Percentiles rank a stretch among this genome's conserved stretches.
These are phyloP conservation scores for Coilia nasus DNA, from an alignment of 2,797 vertebrate species.

Conservation along the genomic window DNA sequence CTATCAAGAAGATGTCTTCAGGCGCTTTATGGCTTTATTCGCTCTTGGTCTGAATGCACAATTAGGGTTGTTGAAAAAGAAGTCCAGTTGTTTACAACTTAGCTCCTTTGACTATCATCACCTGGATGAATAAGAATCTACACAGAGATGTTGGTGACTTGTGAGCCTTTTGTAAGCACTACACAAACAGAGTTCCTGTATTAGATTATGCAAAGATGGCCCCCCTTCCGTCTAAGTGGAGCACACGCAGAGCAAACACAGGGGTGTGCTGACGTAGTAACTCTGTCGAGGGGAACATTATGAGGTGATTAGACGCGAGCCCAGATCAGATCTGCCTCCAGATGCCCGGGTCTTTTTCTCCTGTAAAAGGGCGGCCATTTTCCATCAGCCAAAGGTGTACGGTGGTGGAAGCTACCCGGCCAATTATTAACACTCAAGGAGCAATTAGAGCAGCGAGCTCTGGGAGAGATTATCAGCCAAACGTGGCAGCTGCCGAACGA, in stretches of 20 bases:
- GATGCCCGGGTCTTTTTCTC: conserved; percentile 30
- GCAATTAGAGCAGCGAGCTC: conserved; percentile 68
- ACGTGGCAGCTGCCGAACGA: conserved; percentile 40
- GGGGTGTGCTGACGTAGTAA: not conserved
- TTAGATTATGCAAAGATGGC: not conserved
- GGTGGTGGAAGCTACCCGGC: conserved; percentile 72
- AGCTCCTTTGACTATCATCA: too few species aligned
- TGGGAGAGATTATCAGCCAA: conserved; percentile 46
- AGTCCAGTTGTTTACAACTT: too few species aligned
- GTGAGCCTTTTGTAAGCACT: not conserved
- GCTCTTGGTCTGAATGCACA: too few species aligned
- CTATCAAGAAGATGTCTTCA: too few species aligned
- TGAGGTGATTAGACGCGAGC: conserved; percentile 65
- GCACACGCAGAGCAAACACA: not conserved
- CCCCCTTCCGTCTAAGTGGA: conserved; percentile 21
- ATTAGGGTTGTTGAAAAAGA: not conserved
- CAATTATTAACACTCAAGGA: conserved; percentile 77
- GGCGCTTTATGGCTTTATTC: too few species aligned
- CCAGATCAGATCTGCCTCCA: conserved; percentile 62
- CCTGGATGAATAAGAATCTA: too few species aligned
- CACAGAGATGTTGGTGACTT: too few species aligned
- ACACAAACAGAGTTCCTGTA: not conserved
- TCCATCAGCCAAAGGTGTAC: conserved; percentile 73
- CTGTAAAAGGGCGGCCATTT: conserved; percentile 40
- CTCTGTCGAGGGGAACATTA: not conserved